phyloP scores from a whole-genome alignment of 1,140 invertebrate genomes.

The Semibalanus balanoides region DNA sequence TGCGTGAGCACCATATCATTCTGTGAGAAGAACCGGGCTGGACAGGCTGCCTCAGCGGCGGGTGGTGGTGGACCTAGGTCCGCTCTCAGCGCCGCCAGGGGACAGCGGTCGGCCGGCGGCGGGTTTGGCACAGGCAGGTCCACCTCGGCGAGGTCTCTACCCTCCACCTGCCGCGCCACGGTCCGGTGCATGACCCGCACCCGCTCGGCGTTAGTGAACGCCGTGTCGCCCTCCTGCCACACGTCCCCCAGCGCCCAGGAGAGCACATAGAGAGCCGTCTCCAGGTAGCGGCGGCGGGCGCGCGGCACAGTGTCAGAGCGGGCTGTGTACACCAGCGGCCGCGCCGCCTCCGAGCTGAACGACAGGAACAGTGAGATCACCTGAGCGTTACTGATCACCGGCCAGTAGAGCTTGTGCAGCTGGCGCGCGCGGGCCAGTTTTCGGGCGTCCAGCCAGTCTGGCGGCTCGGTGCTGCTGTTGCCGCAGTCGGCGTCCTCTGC shows the following conservation, averaged over 20 bases:
- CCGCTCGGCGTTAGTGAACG: slow-evolving; percentile 29
- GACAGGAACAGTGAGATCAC: slow-evolving; percentile 13
- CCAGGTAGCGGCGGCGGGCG: slow-evolving; percentile 59
- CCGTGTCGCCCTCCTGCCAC: slow-evolving; percentile 30
- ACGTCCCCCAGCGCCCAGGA: slow-evolving; percentile 56
- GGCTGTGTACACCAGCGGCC: slow-evolving; percentile 33
- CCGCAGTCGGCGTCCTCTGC: slow-evolving; percentile 10
- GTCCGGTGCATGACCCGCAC: slow-evolving; percentile 34
- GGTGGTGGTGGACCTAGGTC: slow-evolving; percentile 3
- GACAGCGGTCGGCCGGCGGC: no score
- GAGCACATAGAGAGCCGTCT: slow-evolving; percentile 50
- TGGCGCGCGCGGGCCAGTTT: slow-evolving; percentile 11
- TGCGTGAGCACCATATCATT: slow-evolving; percentile 62
- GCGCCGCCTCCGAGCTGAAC: slow-evolving; percentile 27
- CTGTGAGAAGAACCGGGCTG: slow-evolving; percentile 40
- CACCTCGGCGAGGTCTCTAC: slow-evolving; percentile 36
- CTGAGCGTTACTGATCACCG: slow-evolving; percentile 15
- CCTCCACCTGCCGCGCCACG: slow-evolving; percentile 28
- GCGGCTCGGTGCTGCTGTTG: slow-evolving; percentile 7
- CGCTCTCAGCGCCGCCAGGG: background rate
- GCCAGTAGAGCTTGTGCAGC: slow-evolving; percentile 14
- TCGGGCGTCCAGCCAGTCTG: slow-evolving; percentile 15
- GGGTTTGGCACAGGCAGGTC: slow-evolving; percentile 29
- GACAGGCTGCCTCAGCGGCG: slow-evolving; percentile 8
- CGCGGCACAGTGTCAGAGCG: slow-evolving; percentile 32